Evolutionary conservation across 2,113 vertebrate species (phyloP).

Genomic region (Chunga burmeisteri): DNA sequence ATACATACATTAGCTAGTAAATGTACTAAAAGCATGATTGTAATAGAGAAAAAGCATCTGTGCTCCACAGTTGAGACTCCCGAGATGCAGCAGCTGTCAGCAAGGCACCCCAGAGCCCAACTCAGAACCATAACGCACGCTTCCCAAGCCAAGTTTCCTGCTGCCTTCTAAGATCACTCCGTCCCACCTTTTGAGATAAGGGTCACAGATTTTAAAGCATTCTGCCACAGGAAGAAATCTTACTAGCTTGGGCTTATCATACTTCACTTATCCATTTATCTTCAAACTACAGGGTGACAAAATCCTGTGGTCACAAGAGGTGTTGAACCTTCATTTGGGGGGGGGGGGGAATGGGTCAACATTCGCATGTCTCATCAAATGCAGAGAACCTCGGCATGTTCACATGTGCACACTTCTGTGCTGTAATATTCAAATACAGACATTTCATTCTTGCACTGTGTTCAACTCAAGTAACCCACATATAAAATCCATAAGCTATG

Average conservation of each 20-base stretch:
- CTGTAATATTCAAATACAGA: background rate
- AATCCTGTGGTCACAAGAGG: background rate
- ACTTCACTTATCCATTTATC: background rate
- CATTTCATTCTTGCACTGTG: background rate
- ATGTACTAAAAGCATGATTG: background rate
- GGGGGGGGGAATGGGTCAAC: background rate
- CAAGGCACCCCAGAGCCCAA: background rate
- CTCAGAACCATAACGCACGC: background rate
- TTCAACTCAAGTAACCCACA: background rate
- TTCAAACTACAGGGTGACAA: background rate
- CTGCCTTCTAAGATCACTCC: background rate
- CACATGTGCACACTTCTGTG: background rate
- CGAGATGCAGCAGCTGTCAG: background rate
- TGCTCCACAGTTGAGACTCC: background rate
- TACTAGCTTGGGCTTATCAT: background rate
- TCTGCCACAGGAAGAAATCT: background rate
- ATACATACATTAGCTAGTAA: background rate
- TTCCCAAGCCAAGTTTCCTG: background rate
- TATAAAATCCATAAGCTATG: background rate
- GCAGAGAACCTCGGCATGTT: background rate
- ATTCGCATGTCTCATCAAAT: background rate
- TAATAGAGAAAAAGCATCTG: background rate
- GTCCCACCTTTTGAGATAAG: background rate
- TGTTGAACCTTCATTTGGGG: background rate
- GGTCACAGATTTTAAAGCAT: background rate